These are phyloP conservation scores for Thumatha senex DNA, from an alignment of 2,888 invertebrate species.

Conservation along the genomic window DNA sequence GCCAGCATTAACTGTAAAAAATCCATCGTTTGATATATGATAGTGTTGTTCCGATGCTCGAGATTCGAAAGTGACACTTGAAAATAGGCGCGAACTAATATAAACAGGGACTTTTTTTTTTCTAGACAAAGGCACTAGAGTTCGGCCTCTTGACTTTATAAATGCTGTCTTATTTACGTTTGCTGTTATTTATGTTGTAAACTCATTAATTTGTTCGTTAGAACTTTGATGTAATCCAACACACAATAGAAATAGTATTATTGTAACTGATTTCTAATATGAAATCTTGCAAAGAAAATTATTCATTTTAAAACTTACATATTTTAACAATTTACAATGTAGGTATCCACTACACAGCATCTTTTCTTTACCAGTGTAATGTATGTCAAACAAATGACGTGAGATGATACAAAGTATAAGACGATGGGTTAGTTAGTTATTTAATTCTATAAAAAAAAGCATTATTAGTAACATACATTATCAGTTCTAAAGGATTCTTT, in stretches of 20 bases:
- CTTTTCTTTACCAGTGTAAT: too few relatives aligned
- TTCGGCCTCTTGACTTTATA: constrained; percentile 37
- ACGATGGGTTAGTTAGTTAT: too few relatives aligned
- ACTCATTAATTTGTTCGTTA: constrained; percentile 17
- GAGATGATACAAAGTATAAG: too few relatives aligned
- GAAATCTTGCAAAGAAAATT: neutral
- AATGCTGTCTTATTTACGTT: constrained; percentile 32
- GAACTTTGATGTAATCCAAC: constrained; percentile 27
- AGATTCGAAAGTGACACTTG: constrained; percentile 81
- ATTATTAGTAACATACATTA: too few relatives aligned
- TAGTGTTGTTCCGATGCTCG: constrained; percentile 68
- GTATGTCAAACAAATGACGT: too few relatives aligned
- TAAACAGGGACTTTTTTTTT: constrained; percentile 69
- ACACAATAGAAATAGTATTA: constrained; percentile 5
- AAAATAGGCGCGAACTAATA: constrained; percentile 79
- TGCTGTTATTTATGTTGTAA: constrained; percentile 21
- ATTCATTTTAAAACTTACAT: too few relatives aligned
- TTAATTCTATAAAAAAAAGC: too few relatives aligned
- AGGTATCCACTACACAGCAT: too few relatives aligned
- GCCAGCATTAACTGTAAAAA: constrained; percentile 65
- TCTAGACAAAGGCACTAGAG: constrained; percentile 56
- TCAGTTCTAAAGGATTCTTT: too few relatives aligned
- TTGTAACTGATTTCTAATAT: constrained; percentile 2
- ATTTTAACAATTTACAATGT: too few relatives aligned
- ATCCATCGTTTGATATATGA: constrained; percentile 79